These are phyloP conservation scores for Daktulosphaira vitifoliae DNA, from an alignment of 1,140 invertebrate genomes.

Conservation along the genomic window DNA sequence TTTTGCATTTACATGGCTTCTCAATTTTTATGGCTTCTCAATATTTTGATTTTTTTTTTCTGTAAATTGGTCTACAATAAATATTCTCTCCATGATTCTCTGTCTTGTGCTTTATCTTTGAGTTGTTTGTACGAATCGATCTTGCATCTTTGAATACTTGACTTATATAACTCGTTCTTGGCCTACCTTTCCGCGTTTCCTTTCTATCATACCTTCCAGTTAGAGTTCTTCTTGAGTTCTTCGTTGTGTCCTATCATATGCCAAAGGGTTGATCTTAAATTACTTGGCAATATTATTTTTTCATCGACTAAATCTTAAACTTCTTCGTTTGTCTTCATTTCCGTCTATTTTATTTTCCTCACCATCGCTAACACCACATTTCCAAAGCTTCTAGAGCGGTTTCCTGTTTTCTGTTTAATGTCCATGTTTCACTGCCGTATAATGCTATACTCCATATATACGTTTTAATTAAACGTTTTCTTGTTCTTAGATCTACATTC, in stretches of 20 bases:
- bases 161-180: neutral
- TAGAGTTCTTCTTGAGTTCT: neutral
- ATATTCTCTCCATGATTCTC: neutral
- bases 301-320: neutral
- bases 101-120: neutral
- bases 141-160: neutral
- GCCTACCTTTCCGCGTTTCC: neutral
- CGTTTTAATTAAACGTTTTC: slow-evolving; percentile 1
- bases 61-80: slow-evolving; percentile 1
- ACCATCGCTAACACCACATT: slow-evolving; percentile 29
- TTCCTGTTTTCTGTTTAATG: slow-evolving; percentile 13
- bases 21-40: too few relatives aligned
- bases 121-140: neutral
- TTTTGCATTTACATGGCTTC: too few relatives aligned
- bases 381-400: slow-evolving; percentile 20
- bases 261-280: neutral
- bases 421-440: slow-evolving; percentile 1
- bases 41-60: neutral
- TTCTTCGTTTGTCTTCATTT: slow-evolving; percentile 19
- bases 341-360: slow-evolving; percentile 12
- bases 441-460: slow-evolving; percentile 8
- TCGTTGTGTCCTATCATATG: neutral
- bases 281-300: slow-evolving; percentile 13
- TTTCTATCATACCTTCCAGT: neutral
- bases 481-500: neutral